Percentiles rank a stretch among this genome's conserved stretches.
Evolutionary conservation across 2,113 vertebrate species (phyloP).

Genomic region (Enhydra lutris): DNA sequence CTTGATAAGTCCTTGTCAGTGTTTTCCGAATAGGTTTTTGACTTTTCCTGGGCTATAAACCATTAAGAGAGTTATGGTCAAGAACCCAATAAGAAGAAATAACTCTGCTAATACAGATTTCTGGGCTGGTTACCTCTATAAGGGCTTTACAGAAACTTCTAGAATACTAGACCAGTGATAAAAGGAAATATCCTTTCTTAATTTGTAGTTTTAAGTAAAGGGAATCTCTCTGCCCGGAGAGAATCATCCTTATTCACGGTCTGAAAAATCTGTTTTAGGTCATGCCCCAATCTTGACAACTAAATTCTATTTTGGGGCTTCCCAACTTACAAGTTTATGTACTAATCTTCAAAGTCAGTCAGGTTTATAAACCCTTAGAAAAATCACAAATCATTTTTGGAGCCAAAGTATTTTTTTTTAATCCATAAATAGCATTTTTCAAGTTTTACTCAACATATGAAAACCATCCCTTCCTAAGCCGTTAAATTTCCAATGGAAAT

Average conservation of each 20-base stretch:
- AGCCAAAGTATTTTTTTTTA: not conserved
- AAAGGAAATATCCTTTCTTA: conserved; percentile 38
- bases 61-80: conserved; percentile 61
- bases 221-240: not conserved
- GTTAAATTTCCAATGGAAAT: conserved; percentile 35
- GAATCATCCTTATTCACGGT: conserved; percentile 35
- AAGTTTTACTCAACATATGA: conserved; percentile 27
- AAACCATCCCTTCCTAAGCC: not conserved
- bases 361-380: conserved; percentile 28
- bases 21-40: conserved; percentile 78
- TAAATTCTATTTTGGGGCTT: conserved; percentile 29
- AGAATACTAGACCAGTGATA: not conserved
- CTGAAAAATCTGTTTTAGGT: not conserved
- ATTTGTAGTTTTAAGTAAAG: conserved; percentile 29
- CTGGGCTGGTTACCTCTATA: not conserved
- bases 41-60: conserved; percentile 82
- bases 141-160: not conserved
- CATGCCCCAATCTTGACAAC: not conserved
- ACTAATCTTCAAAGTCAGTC: conserved; percentile 42
- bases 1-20: conserved; percentile 82
- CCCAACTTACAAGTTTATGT: not conserved
- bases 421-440: conserved; percentile 30
- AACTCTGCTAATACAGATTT: conserved; percentile 10
- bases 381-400: conserved; percentile 21
- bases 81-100: conserved; percentile 34